Base-by-base conservation (phyloP, 2,888 invertebrate genomes). In the Strigamia maritima region DNA sequence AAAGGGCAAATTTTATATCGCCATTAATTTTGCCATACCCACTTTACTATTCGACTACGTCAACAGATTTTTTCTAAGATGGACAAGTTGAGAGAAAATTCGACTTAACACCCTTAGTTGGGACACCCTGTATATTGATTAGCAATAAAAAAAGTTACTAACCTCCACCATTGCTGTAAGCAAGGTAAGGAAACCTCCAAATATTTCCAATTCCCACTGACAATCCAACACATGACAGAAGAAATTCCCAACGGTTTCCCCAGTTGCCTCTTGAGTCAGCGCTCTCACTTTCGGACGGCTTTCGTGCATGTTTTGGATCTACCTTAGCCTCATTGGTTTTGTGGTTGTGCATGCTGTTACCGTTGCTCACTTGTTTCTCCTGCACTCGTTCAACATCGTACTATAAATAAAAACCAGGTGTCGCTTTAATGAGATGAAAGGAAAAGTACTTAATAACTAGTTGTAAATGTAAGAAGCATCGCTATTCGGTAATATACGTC, bases 221-320 rank as follows among this genome's bases (percentile, higher is more conserved):
- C 7, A 84, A 82, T 12, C 85, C 85, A 24, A 85, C 82, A 79
- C 85, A 85, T 49, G 84, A 84, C 16, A 85, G 82, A n/a, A 85
- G 80, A 80, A 85, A 85, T 81, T 85, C 85, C 81, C 86, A 86
- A 76, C 85, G 84, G 78, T 84, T 85, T 0, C 86, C 87, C 87
- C 87, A 87, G 81, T 85, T 84, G 4, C 86, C 87, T 49, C 87
- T 40, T 16, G 77, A 35, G 12, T 22, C 44, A 7, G 38, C 44
- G 28, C 77, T 77, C 10, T 12, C 19, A 16, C 28, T 49, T 49
- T 49, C 49, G 4, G 49, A 49, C 14, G 40, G 40, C 14, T 8
- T 40, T 40, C 40, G 8, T 40, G n/a, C 49, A n/a, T 10, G 49
- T 49, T 49, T 49, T 14, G 14, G 1, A 7, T 70, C 70, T 16